These are phyloP conservation scores for Busseola fusca DNA, from an alignment of 2,888 invertebrate species.

Conservation along the genomic window DNA sequence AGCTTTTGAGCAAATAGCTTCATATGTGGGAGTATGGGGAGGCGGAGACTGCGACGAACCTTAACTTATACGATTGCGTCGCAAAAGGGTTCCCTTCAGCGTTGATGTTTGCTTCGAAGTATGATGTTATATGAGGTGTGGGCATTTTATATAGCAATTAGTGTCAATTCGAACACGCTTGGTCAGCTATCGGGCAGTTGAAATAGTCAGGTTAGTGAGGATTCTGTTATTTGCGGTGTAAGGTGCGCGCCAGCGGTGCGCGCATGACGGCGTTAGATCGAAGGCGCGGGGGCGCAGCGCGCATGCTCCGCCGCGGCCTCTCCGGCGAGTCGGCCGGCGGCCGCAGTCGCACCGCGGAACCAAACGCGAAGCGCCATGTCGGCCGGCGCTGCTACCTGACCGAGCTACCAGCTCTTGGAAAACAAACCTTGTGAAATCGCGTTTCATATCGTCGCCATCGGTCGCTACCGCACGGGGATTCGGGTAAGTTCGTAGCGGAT, in stretches of 20 bases:
- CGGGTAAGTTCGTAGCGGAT: slow-evolving; percentile 82
- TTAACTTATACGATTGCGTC: slow-evolving; percentile 53
- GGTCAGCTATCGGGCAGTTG: slow-evolving; percentile 71
- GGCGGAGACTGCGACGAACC: slow-evolving; percentile 56
- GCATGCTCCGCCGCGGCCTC: slow-evolving; percentile 77
- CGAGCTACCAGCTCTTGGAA: slow-evolving; percentile 80
- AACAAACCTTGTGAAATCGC: slow-evolving; percentile 75
- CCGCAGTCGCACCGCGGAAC: slow-evolving; percentile 86
- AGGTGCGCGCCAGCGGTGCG: slow-evolving; percentile 78
- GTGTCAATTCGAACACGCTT: slow-evolving; percentile 68
- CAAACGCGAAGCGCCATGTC: slow-evolving; percentile 84
- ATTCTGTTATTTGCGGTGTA: slow-evolving; percentile 84
- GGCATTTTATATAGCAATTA: slow-evolving; percentile 67
- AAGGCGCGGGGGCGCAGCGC: slow-evolving; percentile 77
- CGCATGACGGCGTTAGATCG: slow-evolving; percentile 85
- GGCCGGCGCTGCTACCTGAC: slow-evolving; percentile 84
- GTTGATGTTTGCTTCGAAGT: slow-evolving; percentile 10
- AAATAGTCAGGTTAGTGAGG: slow-evolving; percentile 78
- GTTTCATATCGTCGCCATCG: slow-evolving; percentile 69
- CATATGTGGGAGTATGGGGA: slow-evolving; percentile 62
- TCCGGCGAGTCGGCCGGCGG: slow-evolving; percentile 74
- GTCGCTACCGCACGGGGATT: slow-evolving; percentile 74
- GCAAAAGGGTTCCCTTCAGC: slow-evolving; percentile 34
- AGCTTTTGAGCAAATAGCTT: slow-evolving; percentile 64
- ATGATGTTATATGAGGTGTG: slow-evolving; percentile 54